phyloP scores from a whole-genome alignment of 2,797 vertebrate species.

The Crenuchus spilurus region DNA sequence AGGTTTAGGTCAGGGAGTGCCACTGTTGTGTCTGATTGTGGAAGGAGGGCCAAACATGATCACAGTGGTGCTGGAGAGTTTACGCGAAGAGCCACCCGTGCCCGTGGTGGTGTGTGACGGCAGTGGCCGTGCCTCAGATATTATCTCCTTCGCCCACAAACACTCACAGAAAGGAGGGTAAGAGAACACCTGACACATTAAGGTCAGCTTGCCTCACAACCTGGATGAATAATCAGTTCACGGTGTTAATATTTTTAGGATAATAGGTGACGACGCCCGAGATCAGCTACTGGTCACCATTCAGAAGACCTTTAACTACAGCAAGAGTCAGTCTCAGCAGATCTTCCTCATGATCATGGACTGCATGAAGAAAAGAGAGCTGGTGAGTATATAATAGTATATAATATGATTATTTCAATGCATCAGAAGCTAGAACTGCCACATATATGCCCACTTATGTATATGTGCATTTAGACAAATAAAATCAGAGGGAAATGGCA shows the following conservation, averaged over 20 bases:
- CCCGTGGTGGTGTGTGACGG: constrained; percentile 97
- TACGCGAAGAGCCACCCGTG: constrained; percentile 92
- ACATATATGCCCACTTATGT: no score
- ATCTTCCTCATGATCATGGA: constrained; percentile 94
- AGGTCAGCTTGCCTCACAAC: not conserved
- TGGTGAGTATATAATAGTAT: constrained; percentile 89
- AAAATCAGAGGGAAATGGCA: not conserved
- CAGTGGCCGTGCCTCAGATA: constrained; percentile 93
- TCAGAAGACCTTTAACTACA: constrained; percentile 98
- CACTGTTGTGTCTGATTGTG: constrained; percentile 93
- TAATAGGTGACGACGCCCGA: constrained; percentile 89
- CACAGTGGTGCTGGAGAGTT: constrained; percentile 91
- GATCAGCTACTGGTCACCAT: constrained; percentile 97
- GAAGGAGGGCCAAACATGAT: constrained; percentile 97
- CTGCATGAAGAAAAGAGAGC: constrained; percentile 98
- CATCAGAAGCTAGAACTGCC: no score
- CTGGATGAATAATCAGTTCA: not conserved
- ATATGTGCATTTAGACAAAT: not conserved
- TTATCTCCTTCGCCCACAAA: constrained; percentile 96
- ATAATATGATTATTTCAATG: no score
- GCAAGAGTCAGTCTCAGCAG: constrained; percentile 90
- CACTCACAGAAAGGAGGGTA: constrained; percentile 95
- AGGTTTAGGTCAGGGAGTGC: constrained; percentile 97
- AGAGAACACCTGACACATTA: constrained; percentile 52
- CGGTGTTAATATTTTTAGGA: constrained; percentile 65